Evolutionary conservation across 2,888 invertebrate genomes (phyloP), one percentile per base, ranked within the genome.

Genomic region (Suillia variegata): DNA sequence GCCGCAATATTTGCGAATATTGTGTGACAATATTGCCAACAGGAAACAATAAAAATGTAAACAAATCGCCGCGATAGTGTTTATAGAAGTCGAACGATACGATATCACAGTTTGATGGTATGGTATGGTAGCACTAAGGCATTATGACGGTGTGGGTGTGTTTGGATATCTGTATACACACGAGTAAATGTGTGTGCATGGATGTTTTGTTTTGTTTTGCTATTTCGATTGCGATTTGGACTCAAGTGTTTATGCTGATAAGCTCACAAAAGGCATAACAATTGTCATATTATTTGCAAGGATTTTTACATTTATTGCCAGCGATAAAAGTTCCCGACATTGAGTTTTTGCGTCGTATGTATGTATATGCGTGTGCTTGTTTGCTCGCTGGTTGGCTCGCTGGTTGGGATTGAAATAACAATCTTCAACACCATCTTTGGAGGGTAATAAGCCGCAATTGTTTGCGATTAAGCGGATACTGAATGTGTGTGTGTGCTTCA

Each of bases 31-130:
- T 75, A 71, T 73, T 63, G 64, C 64, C 61, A 68, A 70, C 70
- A 74, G 73, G 73, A 74, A 76, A 77, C 75, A 71, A 75, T 74
- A 73, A 78, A 74, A 76, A 72, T 76, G 74, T 74, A 71, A 75
- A 75, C 76, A 76, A 76, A 78, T 72, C 72, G 71, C 49, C 47
- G 31, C 55, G 45, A 38, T 56, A 38, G 18, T 24, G 56, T 38
- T 50, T 56, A 24, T 33, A 38, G 53, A 20, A 38, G 5, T n/a
- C 26, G 2, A 50, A n/a, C n/a, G n/a, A n/a, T n/a, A n/a, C 26
- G 26, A 26, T 26, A 26, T 26, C 26, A 26, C 47, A 42, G 22
- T 8, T 54, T 24, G 42, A 42, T 38, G 38, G 13, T 33, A 15
- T 52, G 33, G 34, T 47, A 26, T 17, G 42, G 2, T 47, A 4